Conservation (phyloP, 2,113 vertebrate species). For the Notechis scutatus region DNA sequence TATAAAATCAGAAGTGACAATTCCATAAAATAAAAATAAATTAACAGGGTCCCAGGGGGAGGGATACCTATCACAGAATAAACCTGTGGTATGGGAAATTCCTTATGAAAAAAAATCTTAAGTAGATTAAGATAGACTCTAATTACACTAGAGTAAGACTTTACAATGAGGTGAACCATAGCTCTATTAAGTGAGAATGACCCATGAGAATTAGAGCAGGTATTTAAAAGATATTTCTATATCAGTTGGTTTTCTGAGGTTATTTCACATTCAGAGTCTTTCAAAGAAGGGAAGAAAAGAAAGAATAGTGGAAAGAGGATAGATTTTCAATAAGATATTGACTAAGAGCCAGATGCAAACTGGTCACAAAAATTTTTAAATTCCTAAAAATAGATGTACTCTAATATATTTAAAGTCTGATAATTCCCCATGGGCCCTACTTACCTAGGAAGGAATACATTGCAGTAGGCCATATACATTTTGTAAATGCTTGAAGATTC, state of each 20-base stretch:
- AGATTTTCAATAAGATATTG: neutral
- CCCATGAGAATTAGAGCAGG: neutral
- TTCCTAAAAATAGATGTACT: neutral
- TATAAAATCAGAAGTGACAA: neutral
- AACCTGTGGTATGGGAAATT: neutral
- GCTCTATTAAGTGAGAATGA: neutral
- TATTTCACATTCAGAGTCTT: neutral
- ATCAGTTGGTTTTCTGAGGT: neutral
- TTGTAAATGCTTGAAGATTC: rapidly evolving
- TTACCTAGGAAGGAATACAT: neutral
- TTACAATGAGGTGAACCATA: neutral
- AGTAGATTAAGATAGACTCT: neutral
- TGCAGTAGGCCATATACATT: neutral
- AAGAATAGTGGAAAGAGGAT: neutral
- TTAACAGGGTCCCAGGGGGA: neutral
- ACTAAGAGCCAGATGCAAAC: neutral
- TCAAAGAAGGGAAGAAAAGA: no score
- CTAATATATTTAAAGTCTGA: neutral
- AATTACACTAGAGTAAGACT: neutral
- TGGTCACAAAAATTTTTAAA: no score
- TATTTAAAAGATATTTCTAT: neutral
- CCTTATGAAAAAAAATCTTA: neutral
- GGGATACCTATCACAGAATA: neutral
- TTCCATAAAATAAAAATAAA: neutral
- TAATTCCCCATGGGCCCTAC: neutral